Evolutionary conservation across 2,888 invertebrate species (phyloP), one percentile per base, ranked within the genome.

Genomic region (Polydrusus pterygomalis): DNA sequence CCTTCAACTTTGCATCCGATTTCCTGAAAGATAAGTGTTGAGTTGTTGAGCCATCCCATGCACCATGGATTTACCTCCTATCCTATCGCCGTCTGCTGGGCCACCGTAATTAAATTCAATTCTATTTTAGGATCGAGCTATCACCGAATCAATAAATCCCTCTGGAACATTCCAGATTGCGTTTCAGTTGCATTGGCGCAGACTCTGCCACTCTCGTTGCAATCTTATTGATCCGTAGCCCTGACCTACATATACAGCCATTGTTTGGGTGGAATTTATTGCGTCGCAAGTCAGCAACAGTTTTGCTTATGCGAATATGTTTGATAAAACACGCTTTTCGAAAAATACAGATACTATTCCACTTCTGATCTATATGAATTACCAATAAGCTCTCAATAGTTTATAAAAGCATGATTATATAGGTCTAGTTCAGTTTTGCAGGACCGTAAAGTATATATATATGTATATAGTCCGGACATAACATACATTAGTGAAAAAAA

Each of bases 91-190:
- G 34, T 15, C 15, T 56, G 56, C 9, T 0, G 5, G 8, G 20
- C n/a, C 34, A 51, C 38, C 40, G 8, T 18, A 49, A 47, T 18
- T 49, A 49, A n/a, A 47, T 49, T 11, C 2, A 6, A 18, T 45
- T 47, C 56, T 68, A 68, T 68, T 56, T 68, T 25, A 6, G 38
- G 40, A 68, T 18, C 11, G 15, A 30, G 64, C 63, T 45, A 45
- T 47, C 47, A 1, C 17, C 56, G 5, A 43, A 68, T 68, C 68
- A 45, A 68, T 68, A 68, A 56, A 68, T 68, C 38, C 43, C 60
- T 67, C 58, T 73, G 67, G 67, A 67, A 74, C 40, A 51, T 68
- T 74, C 68, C 68, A 62, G 20, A 43, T 45, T 70, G 70, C 58
- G 38, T 38, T 60, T 60, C 18, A 49, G 9, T 3, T 70, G 70